Percentiles rank a stretch among this genome's conserved stretches.
phyloP scores from a whole-genome alignment of 64 coral and sea anemone genomes.

The Orbicella faveolata region DNA sequence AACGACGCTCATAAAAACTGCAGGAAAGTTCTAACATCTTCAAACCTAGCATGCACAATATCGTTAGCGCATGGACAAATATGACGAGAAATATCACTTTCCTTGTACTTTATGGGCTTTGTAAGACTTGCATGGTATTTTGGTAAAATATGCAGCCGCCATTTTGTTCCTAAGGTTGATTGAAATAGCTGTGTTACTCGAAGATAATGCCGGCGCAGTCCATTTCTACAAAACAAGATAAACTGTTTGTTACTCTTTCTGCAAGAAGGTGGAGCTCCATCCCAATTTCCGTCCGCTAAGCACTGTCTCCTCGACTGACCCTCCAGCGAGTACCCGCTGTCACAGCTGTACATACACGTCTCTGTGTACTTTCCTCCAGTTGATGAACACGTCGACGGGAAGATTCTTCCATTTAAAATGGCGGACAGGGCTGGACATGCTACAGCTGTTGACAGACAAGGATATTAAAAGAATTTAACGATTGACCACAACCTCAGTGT shows the following conservation, averaged over 20 bases:
- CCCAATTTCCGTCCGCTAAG: slow-evolving; percentile 62
- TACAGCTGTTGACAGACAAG: slow-evolving; percentile 6
- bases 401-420: slow-evolving; percentile 44
- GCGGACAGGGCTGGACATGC: slow-evolving; percentile 50
- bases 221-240: background rate
- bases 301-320: slow-evolving; percentile 8
- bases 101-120: too few species aligned
- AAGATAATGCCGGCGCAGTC: background rate
- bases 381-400: slow-evolving; percentile 39
- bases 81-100: too few species aligned
- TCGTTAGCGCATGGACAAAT: too few species aligned
- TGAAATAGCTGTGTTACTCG: too few species aligned
- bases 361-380: slow-evolving; percentile 48
- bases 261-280: slow-evolving; percentile 48
- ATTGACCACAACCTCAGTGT: background rate
- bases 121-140: too few species aligned
- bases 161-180: too few species aligned
- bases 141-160: too few species aligned
- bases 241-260: slow-evolving; percentile 40
- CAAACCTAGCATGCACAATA: too few species aligned
- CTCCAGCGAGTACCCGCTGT: slow-evolving; percentile 43
- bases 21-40: too few species aligned
- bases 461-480: background rate
- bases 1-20: too few species aligned
- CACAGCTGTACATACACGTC: slow-evolving; percentile 58